These are phyloP conservation scores for Harpagus bidentatus DNA, from an alignment of 2,113 vertebrate species.

Conservation along the genomic window DNA sequence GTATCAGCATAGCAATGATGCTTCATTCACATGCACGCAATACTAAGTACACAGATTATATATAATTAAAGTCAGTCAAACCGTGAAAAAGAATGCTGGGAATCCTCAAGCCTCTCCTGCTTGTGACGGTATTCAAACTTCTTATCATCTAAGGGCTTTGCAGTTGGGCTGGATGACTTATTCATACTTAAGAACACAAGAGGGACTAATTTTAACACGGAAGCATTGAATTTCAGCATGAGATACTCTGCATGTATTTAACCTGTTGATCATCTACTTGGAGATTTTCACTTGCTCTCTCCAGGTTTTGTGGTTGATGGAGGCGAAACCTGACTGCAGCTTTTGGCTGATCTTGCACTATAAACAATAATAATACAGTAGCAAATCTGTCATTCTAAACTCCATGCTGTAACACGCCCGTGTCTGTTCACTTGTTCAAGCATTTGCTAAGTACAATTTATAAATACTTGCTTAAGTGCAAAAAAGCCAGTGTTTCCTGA, in stretches of 20 bases:
- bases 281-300: neutral
- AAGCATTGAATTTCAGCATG: neutral
- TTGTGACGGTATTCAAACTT: neutral
- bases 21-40: neutral
- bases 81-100: accelerated
- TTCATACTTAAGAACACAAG: neutral
- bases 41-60: neutral
- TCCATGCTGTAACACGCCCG: neutral
- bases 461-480: neutral
- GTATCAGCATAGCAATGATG: neutral
- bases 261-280: neutral
- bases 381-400: neutral
- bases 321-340: neutral
- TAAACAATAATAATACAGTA: neutral
- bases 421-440: neutral
- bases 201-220: neutral
- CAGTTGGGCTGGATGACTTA: neutral
- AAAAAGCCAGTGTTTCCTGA: neutral
- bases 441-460: neutral
- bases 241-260: neutral
- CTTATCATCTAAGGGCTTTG: neutral
- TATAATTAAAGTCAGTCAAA: neutral
- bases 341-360: neutral
- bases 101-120: neutral
- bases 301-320: neutral